Evolutionary conservation across 2,797 vertebrate genomes (phyloP), one percentile per base, ranked within the genome.

Genomic region (Channa striata): DNA sequence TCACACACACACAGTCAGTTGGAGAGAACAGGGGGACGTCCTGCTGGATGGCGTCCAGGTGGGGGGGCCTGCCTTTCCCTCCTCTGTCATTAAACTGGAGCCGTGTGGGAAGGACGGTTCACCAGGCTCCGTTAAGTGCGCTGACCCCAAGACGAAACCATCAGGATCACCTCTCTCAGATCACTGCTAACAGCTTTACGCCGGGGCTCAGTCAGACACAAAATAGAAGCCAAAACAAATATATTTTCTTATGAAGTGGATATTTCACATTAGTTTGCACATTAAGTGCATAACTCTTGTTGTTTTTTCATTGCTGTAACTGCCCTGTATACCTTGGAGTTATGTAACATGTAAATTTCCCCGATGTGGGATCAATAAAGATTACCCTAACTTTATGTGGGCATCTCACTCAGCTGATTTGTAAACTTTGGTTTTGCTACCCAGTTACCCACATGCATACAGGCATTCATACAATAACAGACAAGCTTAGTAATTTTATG

Each of bases 11-110:
- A 21, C 23, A 53, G 52, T 48, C 51, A 11, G 40, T 34, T 1
- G 0, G 69, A 80, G 73, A 65, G 46, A 23, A 12, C 67, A 59
- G 44, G 44, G 49, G 23, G 69, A 34, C 25, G 72, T 78, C 61
- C 20, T 54, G 46, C 57, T 87, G 74, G 87, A 88, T 69, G 57
- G 25, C 20, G 63, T 83, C 87, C 86, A 88, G 82, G 82, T 82
- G 4, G 76, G 42, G 53, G 57, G 62, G 67, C 52, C 53, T 13
- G 58, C 49, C 47, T 49, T 61, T 85, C 80, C 80, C 78, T 34
- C 50, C 47, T 53, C 71, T 68, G 66, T 63, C 78, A 56, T 89
- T 78, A 87, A 85, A 83, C 47, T 9, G 8, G 13, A 0, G 2
- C 52, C 59, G 44, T 43, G 68, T 74, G 72, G 78, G 74, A 74